phyloP scores from a whole-genome alignment of 2,888 invertebrate species.

The Omphaloscelis lunosa region DNA sequence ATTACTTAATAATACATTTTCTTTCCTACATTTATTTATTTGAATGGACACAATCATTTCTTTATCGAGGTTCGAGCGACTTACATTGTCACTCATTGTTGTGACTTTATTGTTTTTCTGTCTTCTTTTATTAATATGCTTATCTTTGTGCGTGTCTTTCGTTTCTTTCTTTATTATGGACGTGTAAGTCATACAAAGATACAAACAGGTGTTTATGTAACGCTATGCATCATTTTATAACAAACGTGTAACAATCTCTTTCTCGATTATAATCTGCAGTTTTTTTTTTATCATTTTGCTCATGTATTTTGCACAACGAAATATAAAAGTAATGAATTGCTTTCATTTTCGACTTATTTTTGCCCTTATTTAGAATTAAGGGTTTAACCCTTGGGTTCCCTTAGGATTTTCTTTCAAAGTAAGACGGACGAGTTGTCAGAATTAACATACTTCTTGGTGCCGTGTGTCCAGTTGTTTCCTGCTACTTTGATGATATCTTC shows the following conservation, averaged over 20 bases:
- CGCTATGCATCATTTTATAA: not conserved
- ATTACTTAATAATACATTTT: not conserved
- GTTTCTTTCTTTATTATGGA: not conserved
- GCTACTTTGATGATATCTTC: too few species aligned
- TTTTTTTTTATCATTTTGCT: not conserved
- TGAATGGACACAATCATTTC: conserved; percentile 16
- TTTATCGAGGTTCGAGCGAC: not conserved
- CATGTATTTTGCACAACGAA: not conserved
- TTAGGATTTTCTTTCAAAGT: not conserved
- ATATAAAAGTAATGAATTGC: not conserved
- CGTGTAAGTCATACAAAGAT: conserved; percentile 19
- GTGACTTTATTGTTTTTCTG: conserved; percentile 32
- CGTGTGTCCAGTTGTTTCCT: too few species aligned
- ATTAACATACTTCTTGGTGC: too few species aligned
- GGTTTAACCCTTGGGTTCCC: not conserved
- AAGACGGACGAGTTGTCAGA: conserved; percentile 3
- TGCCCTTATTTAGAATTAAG: not conserved
- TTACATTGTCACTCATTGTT: conserved; percentile 36
- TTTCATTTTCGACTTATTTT: not conserved
- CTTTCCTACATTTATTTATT: conserved; percentile 6
- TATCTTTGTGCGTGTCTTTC: conserved; percentile 11
- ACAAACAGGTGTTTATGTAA: not conserved
- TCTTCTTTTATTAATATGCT: conserved; percentile 20
- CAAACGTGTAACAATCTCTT: not conserved
- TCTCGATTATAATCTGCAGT: not conserved